phyloP scores from a whole-genome alignment of 2,113 vertebrate genomes.

The Lonchura striata region DNA sequence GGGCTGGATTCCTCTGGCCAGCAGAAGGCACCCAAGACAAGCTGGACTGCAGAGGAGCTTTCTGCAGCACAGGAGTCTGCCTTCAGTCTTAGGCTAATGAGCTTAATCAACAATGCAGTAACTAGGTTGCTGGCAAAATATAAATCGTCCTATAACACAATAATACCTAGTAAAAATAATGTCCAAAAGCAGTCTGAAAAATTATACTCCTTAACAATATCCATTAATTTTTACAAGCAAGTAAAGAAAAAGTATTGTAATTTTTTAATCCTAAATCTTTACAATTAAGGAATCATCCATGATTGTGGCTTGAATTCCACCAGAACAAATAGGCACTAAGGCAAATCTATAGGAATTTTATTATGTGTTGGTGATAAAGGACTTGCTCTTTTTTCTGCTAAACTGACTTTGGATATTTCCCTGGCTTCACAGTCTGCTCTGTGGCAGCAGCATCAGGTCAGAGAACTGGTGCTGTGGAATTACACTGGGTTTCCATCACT shows the following conservation, averaged over 20 bases:
- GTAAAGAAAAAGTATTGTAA: not conserved
- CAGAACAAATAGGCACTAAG: not conserved
- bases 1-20: not conserved
- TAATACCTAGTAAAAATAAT: not conserved
- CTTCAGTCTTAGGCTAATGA: not conserved
- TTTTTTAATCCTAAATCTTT: not conserved
- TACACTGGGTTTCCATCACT: not conserved
- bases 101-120: not conserved
- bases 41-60: not conserved
- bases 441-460: not conserved
- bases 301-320: not conserved
- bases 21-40: constrained; percentile 6
- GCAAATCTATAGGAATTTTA: not conserved
- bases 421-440: not conserved
- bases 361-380: not conserved
- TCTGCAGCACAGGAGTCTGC: not conserved
- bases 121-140: not conserved
- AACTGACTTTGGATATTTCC: not conserved
- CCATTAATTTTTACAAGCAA: constrained; percentile 10
- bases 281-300: constrained; percentile 1
- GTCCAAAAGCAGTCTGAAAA: not conserved
- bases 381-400: not conserved
- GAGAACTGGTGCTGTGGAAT: not conserved
- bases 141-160: not conserved
- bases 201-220: not conserved